These are phyloP conservation scores for Dioctria linearis DNA, from an alignment of 2,888 invertebrate species.

Conservation along the genomic window DNA sequence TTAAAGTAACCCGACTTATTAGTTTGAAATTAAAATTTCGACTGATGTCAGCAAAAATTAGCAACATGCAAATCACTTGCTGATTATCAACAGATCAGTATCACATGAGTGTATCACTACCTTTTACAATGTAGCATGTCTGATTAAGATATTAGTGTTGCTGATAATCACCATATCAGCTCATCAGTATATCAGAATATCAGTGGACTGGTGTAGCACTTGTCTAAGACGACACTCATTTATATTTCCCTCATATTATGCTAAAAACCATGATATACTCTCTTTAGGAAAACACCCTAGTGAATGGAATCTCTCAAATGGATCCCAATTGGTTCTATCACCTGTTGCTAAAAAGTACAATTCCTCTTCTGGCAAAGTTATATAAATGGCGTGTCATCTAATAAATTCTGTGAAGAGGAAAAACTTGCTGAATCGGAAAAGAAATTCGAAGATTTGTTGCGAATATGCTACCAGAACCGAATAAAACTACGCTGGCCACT, in stretches of 20 bases:
- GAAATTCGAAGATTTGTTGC: conserved; percentile 38
- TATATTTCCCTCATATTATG: conserved; percentile 5
- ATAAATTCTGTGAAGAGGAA: conserved; percentile 22
- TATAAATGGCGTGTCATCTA: conserved; percentile 22
- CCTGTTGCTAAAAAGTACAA: conserved; percentile 17
- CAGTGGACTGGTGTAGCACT: no score
- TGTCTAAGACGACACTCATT: conserved; percentile 21
- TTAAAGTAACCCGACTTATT: no score
- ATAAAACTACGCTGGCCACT: not conserved
- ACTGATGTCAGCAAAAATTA: no score
- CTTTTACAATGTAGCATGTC: no score
- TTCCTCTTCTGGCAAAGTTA: not conserved
- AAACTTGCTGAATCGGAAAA: conserved; percentile 21
- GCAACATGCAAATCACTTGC: no score
- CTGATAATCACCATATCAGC: no score
- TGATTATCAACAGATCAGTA: no score
- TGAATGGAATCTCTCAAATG: conserved; percentile 9
- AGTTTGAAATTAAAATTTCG: no score
- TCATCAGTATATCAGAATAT: no score
- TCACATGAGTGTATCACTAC: no score
- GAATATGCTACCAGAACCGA: conserved; percentile 13
- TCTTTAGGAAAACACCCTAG: not conserved
- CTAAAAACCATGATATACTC: not conserved
- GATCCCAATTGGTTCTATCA: conserved; percentile 9
- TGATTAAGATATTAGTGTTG: no score